These are phyloP conservation scores for Gallinago stenura DNA, from an alignment of 2,797 vertebrate species.

Conservation along the genomic window DNA sequence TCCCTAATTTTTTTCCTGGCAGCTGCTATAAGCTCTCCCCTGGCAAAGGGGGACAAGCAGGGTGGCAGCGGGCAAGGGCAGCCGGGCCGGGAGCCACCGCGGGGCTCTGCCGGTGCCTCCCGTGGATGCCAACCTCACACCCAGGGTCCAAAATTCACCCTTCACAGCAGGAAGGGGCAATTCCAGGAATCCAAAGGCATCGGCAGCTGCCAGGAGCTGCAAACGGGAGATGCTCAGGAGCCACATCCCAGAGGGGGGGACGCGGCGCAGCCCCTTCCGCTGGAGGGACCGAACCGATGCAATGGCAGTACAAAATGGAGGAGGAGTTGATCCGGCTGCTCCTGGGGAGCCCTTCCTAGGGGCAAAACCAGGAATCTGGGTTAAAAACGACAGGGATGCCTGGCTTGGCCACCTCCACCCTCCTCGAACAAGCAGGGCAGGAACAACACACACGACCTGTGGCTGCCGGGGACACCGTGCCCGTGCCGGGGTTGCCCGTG, in stretches of 20 bases:
- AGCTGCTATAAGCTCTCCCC: not conserved
- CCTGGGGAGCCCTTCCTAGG: not conserved
- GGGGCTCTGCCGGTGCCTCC: not conserved
- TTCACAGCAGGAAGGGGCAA: not conserved
- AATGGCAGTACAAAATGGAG: not conserved
- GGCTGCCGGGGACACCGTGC: not conserved
- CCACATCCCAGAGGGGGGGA: fast-evolving
- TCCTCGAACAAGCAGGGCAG: not conserved
- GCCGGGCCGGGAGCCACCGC: fast-evolving
- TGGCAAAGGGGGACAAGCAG: not conserved
- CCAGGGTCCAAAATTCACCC: not conserved
- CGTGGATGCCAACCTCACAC: fast-evolving
- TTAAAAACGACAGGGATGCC: not conserved
- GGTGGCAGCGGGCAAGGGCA: not conserved
- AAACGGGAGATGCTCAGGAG: not conserved
- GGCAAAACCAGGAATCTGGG: not conserved
- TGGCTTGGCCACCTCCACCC: not conserved
- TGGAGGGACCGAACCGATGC: not conserved
- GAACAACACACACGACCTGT: fast-evolving
- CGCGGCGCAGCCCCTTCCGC: fast-evolving
- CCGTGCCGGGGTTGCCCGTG: fast-evolving
- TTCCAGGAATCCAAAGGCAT: not conserved
- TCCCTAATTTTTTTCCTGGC: not conserved
- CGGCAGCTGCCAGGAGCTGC: not conserved
- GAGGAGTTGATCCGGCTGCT: not conserved